Base-by-base conservation (phyloP, 2,113 vertebrate species). In the zebrafish (Danio rerio) region DNA sequence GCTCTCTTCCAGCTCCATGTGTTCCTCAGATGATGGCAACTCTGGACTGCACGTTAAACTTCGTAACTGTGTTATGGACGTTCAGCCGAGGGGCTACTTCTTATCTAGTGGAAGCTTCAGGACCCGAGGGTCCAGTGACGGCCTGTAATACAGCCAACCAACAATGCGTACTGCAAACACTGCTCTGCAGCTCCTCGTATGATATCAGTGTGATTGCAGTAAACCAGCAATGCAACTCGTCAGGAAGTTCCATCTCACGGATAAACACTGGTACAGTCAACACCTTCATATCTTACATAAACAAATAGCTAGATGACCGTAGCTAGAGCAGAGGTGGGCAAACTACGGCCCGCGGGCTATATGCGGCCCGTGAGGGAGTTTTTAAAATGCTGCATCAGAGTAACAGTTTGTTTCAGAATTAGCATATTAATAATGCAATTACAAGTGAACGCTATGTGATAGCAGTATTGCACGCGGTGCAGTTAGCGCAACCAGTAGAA, bases 41-140 rank as follows among this genome's bases (percentile, higher is more conserved):
- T 7, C n/a, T 92, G 20, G 43, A 89, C 10, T 93, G 92, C 62
- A 7, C 20, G 55, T 84, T 85, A 53, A 91, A 92, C 16, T 16
- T 74, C 55, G 83, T 92, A 88, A 84, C 49, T 9, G 88, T 92
- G 71, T 88, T 70, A 21, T 92, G 92, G 92, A 65, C 85, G 20
- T 20, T 75, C 75, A 88, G 85, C 13, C 42, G 58, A 0, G 87
- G 85, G 45, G 79, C 86, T 1, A 89, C 89, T 9, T 9, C 82
- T 53, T 93, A 93, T 88, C 91, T 88, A 0, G 90, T 91, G 59
- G 86, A 85, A 87, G 90, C 89, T 62, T 89, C 89, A 70, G 86
- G 88, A 77, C 72, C 75, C 1, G 85, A 83, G 0, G 89, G 89
- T 47, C 84, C 88, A 84, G 80, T 70, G 52, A 72, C 68, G 47